Conservation (phyloP, 2,797 vertebrate species). For the Esox lucius region DNA sequence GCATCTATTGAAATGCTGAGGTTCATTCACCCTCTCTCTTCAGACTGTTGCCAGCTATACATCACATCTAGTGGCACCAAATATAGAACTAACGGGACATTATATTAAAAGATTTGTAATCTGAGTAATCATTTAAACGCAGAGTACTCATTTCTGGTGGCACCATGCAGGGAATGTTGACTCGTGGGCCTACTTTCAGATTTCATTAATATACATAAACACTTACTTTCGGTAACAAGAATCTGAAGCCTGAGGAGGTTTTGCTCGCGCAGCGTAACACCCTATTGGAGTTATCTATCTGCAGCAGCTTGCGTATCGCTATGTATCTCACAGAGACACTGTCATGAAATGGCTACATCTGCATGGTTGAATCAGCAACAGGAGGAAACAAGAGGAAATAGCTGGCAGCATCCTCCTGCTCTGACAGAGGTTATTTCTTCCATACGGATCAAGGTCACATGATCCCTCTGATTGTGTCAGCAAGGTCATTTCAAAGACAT, state of each 20-base stretch:
- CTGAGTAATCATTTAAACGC: not conserved
- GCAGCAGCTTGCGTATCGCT: not conserved
- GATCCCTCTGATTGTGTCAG: not conserved
- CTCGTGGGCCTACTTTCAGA: not conserved
- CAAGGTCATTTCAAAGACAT: conserved; percentile 12
- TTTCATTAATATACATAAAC: not conserved
- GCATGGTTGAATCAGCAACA: not conserved
- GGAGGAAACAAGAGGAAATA: not conserved
- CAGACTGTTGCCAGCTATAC: not conserved
- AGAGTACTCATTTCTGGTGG: not conserved
- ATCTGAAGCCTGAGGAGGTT: not conserved
- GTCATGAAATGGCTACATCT: not conserved
- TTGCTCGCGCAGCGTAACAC: not conserved
- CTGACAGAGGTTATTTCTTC: not conserved
- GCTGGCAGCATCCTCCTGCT: not conserved
- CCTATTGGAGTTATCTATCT: not conserved
- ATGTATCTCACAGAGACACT: not conserved
- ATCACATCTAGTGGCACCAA: not conserved
- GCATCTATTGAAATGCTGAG: not conserved
- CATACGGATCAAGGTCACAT: not conserved
- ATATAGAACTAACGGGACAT: not conserved
- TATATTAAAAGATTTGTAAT: conserved; percentile 4
- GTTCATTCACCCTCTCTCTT: not conserved
- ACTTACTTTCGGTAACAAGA: not conserved
- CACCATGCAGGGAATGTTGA: not conserved